Conservation (phyloP, 2,797 vertebrate genomes). For the Trachurus trachurus region DNA sequence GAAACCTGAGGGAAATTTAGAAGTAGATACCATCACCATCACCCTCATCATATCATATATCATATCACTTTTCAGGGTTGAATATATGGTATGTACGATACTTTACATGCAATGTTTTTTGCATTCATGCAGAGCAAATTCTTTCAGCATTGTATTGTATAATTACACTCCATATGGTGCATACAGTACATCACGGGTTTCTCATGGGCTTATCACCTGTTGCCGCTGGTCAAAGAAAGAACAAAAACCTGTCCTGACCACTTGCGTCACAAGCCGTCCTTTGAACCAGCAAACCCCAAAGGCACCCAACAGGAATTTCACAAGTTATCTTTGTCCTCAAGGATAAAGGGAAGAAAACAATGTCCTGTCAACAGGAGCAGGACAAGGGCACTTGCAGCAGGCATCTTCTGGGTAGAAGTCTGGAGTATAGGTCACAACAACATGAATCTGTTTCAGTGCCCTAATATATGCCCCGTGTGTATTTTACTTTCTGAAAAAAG, state of each 20-base stretch:
- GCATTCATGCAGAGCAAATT: no score
- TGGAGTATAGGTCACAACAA: slow-evolving; percentile 19
- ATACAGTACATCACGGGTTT: slow-evolving; percentile 13
- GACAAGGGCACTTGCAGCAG: slow-evolving; percentile 38
- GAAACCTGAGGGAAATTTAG: no score
- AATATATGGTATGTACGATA: no score
- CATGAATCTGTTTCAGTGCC: slow-evolving; percentile 8
- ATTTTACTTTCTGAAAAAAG: background rate
- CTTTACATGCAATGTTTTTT: no score
- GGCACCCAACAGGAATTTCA: slow-evolving; percentile 76
- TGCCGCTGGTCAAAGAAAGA: slow-evolving; percentile 46
- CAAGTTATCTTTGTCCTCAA: slow-evolving; percentile 33
- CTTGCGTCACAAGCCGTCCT: slow-evolving; percentile 58
- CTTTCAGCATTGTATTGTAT: background rate
- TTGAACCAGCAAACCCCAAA: slow-evolving; percentile 57
- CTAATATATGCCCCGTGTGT: background rate
- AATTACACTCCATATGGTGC: background rate
- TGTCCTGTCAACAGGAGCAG: slow-evolving; percentile 56
- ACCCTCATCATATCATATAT: no score
- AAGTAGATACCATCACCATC: no score
- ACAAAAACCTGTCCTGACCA: slow-evolving; percentile 30
- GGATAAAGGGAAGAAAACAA: slow-evolving; percentile 37
- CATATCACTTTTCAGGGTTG: no score
- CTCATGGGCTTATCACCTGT: slow-evolving; percentile 56
- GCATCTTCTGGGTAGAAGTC: slow-evolving; percentile 18